phyloP scores from a whole-genome alignment of 1,140 invertebrate genomes.

The Tetramorium simillimum region DNA sequence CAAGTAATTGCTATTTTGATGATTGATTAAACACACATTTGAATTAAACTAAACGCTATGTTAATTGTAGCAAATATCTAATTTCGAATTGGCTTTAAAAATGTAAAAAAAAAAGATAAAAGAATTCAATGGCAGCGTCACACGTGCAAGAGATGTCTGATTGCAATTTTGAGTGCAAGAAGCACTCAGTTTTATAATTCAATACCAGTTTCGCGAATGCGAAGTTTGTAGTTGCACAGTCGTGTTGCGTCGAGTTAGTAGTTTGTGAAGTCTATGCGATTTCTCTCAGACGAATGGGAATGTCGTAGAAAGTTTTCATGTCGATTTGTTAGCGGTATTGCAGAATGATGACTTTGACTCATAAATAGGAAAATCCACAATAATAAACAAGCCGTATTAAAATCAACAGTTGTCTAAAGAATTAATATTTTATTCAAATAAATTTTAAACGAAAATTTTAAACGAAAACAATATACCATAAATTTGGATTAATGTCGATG shows the following conservation, averaged over 20 bases:
- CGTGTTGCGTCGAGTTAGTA: constrained; percentile 30
- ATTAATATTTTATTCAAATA: not conserved
- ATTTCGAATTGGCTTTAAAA: not conserved
- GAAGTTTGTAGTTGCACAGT: constrained; percentile 47
- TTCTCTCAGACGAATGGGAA: constrained; percentile 43
- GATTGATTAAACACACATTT: not conserved
- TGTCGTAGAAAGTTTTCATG: constrained; percentile 34
- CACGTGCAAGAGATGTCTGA: constrained; percentile 4
- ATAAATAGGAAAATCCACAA: constrained; percentile 4
- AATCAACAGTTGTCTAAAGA: not conserved
- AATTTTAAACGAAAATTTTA: not conserved
- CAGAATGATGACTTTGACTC: not conserved
- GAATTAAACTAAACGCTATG: not conserved
- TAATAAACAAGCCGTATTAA: not conserved
- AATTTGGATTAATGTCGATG: not conserved
- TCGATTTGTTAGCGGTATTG: not conserved
- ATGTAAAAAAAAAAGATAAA: not conserved
- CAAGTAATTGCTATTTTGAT: constrained; percentile 5
- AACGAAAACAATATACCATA: not conserved
- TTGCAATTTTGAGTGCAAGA: constrained; percentile 41
- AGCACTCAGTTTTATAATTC: constrained; percentile 38
- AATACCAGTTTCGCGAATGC: constrained; percentile 46
- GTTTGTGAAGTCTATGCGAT: constrained; percentile 40
- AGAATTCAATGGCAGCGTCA: not conserved
- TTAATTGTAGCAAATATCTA: not conserved